A percentile compares a stretch with the other conserved stretches of the same genome.
These are phyloP conservation scores for Syritta pipiens DNA, from an alignment of 2,888 invertebrate species.

Conservation along the genomic window DNA sequence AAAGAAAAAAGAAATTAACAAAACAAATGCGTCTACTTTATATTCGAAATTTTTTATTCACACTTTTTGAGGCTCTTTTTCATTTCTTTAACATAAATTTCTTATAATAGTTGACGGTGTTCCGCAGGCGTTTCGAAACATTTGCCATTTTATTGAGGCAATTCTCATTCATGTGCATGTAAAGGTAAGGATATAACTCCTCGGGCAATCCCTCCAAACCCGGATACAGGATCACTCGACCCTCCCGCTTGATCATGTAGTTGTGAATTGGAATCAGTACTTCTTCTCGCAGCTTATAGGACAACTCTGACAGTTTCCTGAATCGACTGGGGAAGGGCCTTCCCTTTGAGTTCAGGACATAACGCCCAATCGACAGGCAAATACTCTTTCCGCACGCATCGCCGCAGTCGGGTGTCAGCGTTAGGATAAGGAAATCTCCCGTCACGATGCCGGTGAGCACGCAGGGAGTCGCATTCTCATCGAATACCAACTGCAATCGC, in stretches of 20 bases:
- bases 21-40: constrained; percentile 21
- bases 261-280: constrained; percentile 81
- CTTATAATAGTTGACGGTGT: constrained; percentile 66
- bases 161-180: constrained; percentile 64
- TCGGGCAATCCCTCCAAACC: constrained; percentile 78
- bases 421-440: constrained; percentile 76
- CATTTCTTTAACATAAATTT: constrained; percentile 34
- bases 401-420: constrained; percentile 72
- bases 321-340: constrained; percentile 73
- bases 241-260: constrained; percentile 78
- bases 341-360: constrained; percentile 73
- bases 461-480: constrained; percentile 36
- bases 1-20: constrained; percentile 39
- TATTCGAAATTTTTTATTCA: constrained; percentile 32
- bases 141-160: constrained; percentile 73
- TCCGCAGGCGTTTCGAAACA: constrained; percentile 71
- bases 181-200: constrained; percentile 72
- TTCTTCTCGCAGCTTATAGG: constrained; percentile 81
- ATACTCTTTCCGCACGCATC: constrained; percentile 73
- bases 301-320: constrained; percentile 79
- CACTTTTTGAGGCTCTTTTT: neutral
- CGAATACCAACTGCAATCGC: constrained; percentile 37
- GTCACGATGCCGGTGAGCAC: constrained; percentile 73
- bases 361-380: constrained; percentile 76
- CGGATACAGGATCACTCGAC: constrained; percentile 74